Conservation (phyloP, 2,888 invertebrate genomes). For the Athalia cordata region DNA sequence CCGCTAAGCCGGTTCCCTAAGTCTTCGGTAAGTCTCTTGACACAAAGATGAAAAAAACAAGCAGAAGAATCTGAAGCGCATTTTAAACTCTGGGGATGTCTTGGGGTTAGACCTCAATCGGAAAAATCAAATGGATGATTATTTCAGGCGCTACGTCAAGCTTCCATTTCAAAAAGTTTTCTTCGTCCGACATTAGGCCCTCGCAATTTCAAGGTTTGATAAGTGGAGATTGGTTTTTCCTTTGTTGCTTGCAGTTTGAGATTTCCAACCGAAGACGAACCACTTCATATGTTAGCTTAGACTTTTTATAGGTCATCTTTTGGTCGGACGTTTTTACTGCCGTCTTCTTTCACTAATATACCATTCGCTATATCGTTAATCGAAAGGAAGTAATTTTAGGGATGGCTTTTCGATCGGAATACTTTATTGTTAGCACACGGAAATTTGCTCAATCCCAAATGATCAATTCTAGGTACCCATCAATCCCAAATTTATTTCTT, state of each 20-base stretch:
- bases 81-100: neutral
- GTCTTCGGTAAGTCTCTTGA: constrained; percentile 13
- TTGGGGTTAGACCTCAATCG: neutral
- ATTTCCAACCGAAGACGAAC: neutral
- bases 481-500: neutral
- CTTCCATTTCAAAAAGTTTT: neutral
- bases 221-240: constrained; percentile 1
- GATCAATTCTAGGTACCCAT: too few species aligned
- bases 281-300: neutral
- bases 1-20: constrained; percentile 5
- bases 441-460: too few species aligned
- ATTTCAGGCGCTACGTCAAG: neutral
- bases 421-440: neutral
- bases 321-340: neutral
- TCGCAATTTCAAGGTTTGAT: neutral
- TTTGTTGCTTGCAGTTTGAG: neutral
- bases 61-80: neutral
- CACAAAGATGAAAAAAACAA: neutral
- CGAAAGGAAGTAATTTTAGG: neutral
- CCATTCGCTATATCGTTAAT: neutral
- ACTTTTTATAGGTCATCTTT: neutral
- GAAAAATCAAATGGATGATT: constrained; percentile 18
- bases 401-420: neutral
- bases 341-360: neutral
- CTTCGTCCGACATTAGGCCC: neutral